phyloP scores from a whole-genome alignment of 2,797 vertebrate species.

The Platyrinchus mystaceus region DNA sequence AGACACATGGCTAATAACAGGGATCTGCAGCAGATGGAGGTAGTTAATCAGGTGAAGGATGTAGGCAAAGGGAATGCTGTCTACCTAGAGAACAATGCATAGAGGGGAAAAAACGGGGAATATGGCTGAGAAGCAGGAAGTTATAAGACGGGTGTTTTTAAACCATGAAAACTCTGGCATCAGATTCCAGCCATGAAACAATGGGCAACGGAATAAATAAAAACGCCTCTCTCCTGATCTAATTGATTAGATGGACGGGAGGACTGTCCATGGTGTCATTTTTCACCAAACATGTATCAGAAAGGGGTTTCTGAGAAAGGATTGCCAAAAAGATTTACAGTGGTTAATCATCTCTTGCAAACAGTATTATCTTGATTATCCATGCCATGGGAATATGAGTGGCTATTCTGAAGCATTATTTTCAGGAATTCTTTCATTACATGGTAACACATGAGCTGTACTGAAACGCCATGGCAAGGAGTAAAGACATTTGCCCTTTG shows the following conservation, averaged over 20 bases:
- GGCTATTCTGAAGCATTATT: constrained; percentile 29
- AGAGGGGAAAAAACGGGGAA: background rate
- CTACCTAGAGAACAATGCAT: constrained; percentile 37
- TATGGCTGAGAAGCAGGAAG: constrained; percentile 7
- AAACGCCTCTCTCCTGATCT: constrained; percentile 9
- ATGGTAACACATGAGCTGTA: background rate
- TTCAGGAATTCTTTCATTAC: constrained; percentile 57
- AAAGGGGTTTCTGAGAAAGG: constrained; percentile 33
- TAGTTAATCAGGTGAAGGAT: constrained; percentile 49
- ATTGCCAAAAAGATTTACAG: constrained; percentile 47
- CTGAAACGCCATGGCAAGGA: background rate
- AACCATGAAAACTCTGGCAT: constrained; percentile 22
- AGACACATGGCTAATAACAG: constrained; percentile 30
- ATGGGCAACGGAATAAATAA: constrained; percentile 38
- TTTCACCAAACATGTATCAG: background rate
- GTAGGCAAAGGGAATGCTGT: constrained; percentile 1
- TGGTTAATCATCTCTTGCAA: constrained; percentile 47
- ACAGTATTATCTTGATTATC: constrained; percentile 52
- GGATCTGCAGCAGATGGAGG: constrained; percentile 50
- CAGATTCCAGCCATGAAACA: background rate
- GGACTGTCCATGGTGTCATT: background rate
- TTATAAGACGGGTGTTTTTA: background rate
- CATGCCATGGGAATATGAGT: constrained; percentile 35
- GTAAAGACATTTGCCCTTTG: background rate
- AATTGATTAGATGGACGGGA: constrained; percentile 12